Conservation (phyloP, 2,888 invertebrate species). For the Dorcus hopei region DNA sequence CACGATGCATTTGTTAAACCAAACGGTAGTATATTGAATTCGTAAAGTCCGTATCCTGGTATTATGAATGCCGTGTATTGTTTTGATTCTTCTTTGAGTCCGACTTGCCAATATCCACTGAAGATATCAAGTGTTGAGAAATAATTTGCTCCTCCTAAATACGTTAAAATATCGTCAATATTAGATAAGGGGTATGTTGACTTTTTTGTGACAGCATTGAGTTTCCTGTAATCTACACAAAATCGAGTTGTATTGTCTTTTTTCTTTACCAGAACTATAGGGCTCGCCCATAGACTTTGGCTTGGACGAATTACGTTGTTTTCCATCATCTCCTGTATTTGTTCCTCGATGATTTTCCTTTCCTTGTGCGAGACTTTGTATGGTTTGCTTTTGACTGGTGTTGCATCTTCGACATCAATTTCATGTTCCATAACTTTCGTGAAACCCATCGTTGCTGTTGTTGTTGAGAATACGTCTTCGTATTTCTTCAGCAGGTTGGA, state of each 20-base stretch:
- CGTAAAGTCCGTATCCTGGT: constrained; percentile 1
- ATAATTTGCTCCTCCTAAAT: constrained; percentile 20
- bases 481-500: no score
- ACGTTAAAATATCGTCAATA: constrained; percentile 22
- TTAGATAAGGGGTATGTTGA: constrained; percentile 15
- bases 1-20: constrained; percentile 27
- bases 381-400: background rate
- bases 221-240: no score
- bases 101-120: constrained; percentile 2
- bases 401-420: background rate
- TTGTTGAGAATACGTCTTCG: no score
- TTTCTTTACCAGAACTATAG: no score
- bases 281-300: no score
- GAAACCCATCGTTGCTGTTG: no score
- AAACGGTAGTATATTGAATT: constrained; percentile 25
- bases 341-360: constrained; percentile 1
- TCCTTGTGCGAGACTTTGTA: constrained; percentile 1
- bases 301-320: background rate
- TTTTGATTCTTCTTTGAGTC: background rate
- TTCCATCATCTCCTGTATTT: constrained; percentile 4
- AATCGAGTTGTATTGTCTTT: no score
- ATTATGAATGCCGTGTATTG: no score
- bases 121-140: constrained; percentile 21
- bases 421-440: no score
- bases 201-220: background rate